Conservation (phyloP, 2,113 vertebrate genomes). For the Puntigrus tetrazona region DNA sequence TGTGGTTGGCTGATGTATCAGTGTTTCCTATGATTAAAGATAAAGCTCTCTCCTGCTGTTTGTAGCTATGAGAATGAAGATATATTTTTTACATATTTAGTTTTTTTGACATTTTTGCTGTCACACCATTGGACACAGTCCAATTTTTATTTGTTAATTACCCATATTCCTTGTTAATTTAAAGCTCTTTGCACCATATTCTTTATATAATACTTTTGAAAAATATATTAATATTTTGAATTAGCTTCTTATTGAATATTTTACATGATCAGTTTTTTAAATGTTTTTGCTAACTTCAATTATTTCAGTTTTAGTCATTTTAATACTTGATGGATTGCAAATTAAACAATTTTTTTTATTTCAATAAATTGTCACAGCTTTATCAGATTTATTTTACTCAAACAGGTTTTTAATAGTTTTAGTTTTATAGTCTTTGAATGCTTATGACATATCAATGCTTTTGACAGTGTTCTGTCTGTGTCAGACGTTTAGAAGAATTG, state of each 20-base stretch:
- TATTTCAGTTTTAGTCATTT: neutral
- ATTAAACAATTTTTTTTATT: neutral
- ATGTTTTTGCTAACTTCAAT: neutral
- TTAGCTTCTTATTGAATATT: neutral
- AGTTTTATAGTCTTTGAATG: neutral
- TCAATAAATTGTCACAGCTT: neutral
- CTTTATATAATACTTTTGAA: neutral
- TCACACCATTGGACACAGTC: too few relatives aligned
- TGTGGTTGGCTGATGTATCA: too few relatives aligned
- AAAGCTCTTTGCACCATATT: neutral
- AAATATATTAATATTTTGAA: neutral
- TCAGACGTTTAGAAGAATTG: neutral
- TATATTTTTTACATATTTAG: too few relatives aligned
- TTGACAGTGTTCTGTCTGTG: neutral
- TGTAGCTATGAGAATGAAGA: too few relatives aligned
- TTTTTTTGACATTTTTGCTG: too few relatives aligned
- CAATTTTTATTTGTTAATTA: too few relatives aligned
- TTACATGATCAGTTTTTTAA: neutral
- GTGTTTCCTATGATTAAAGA: too few relatives aligned
- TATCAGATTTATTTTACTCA: neutral
- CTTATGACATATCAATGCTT: neutral
- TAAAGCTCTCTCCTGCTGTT: too few relatives aligned
- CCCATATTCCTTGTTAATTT: neutral
- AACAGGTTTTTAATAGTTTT: neutral
- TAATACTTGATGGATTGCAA: neutral